Evolutionary conservation across 1,140 invertebrate species (phyloP), one percentile per base, ranked within the genome.

Genomic region (Anagrus nilaparvatae): DNA sequence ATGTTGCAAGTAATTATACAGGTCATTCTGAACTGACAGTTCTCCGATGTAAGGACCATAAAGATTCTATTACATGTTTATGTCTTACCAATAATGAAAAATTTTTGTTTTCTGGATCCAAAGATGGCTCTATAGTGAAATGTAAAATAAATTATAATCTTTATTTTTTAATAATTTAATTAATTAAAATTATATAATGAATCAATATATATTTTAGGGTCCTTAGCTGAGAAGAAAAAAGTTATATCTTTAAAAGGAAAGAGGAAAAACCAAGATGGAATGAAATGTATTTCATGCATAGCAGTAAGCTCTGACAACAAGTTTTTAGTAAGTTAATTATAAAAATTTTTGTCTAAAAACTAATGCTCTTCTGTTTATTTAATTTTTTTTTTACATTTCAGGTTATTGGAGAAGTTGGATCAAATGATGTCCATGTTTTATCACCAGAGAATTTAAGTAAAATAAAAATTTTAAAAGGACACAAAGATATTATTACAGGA

Each of bases 41-140:
- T 35, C 65, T 85, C 17, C 77, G 70, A 43, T 77, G 75, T 48
- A 85, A 81, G 61, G 73, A 83, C 42, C 89, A 94, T 49, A 79
- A 79, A 52, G 65, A 82, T 29, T 70, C 84, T 2, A 68, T 96
- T 6, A 96, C 91, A 5, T 88, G 86, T 62, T 55, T 92, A 7
- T 85, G 81, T 50, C 58, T 95, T 3, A 82, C 84, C 21, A 67
- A 67, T 40, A 82, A 95, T 67, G 76, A 77, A 24, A 70, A 78
- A 56, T 79, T 71, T 60, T 68, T 87, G 0, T 96, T 79, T 61
- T 82, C 82, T 28, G 90, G 83, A 1, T 90, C 86, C 32, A 96
- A 96, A 70, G 88, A 92, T 65, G 81, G 85, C 31, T 73, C 71
- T 31, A 74, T 97, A 34, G 77, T 95, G 8, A 95, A 95, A 75